Percentiles rank a stretch among this genome's conserved stretches.
Conservation (phyloP, 2,797 vertebrate species). For the Catharus ustulatus region DNA sequence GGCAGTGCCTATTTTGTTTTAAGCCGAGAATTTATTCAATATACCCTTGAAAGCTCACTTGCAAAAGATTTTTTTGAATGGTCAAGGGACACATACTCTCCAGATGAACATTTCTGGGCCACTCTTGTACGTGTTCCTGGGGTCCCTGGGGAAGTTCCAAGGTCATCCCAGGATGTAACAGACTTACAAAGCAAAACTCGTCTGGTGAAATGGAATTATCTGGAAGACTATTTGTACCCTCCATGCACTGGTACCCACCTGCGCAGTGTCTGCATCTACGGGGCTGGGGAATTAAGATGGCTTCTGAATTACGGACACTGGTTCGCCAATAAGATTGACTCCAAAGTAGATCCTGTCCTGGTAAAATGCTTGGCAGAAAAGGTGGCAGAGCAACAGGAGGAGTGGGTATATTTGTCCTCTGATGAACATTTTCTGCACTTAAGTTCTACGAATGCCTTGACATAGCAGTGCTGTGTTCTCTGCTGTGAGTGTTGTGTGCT, state of each 20-base stretch:
- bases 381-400: constrained; percentile 80
- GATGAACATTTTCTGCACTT: constrained; percentile 54
- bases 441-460: neutral
- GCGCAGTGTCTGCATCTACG: constrained; percentile 91
- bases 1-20: constrained; percentile 94
- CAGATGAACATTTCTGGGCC: constrained; percentile 95
- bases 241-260: constrained; percentile 87
- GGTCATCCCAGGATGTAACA: constrained; percentile 82
- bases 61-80: constrained; percentile 87
- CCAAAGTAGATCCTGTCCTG: constrained; percentile 89
- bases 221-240: constrained; percentile 87
- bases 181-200: constrained; percentile 92
- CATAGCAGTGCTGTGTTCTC: neutral
- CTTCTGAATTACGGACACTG: constrained; percentile 88
- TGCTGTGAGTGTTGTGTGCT: neutral
- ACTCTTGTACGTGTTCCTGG: constrained; percentile 86
- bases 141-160: constrained; percentile 83
- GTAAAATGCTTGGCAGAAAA: constrained; percentile 89
- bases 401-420: constrained; percentile 72
- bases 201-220: constrained; percentile 93
- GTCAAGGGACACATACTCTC: constrained; percentile 91
- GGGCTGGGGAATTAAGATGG: constrained; percentile 89
- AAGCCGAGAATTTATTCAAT: constrained; percentile 81
- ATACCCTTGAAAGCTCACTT: constrained; percentile 76
- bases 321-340: constrained; percentile 95